These are phyloP conservation scores for Colius striatus DNA, from an alignment of 2,113 vertebrate genomes.

Conservation along the genomic window DNA sequence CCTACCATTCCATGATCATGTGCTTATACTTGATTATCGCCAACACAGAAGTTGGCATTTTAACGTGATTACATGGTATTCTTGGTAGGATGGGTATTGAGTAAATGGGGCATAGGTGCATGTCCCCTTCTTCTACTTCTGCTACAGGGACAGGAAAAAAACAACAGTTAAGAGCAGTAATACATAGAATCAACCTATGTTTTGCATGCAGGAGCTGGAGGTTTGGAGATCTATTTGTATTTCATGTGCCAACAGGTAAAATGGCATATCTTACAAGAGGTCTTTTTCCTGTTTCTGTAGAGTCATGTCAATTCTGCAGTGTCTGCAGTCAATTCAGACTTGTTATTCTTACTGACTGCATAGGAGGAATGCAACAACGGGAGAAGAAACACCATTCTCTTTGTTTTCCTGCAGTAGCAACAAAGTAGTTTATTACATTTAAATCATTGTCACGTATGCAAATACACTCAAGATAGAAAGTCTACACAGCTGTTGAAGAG, in stretches of 20 bases:
- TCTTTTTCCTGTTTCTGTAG: background rate
- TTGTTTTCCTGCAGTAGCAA: background rate
- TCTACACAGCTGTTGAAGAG: background rate
- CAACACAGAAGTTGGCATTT: background rate
- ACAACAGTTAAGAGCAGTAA: background rate
- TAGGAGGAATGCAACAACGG: background rate
- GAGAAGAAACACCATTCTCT: background rate
- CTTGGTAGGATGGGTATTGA: background rate
- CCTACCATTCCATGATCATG: too few species aligned
- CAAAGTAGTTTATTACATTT: background rate
- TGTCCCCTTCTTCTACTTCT: background rate
- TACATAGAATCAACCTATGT: background rate
- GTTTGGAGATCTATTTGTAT: background rate
- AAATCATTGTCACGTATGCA: background rate
- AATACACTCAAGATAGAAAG: background rate
- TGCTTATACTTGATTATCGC: background rate
- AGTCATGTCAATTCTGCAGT: background rate
- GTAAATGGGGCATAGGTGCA: background rate
- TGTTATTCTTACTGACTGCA: background rate
- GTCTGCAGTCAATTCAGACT: background rate
- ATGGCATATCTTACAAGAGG: fast-evolving
- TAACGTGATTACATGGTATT: background rate
- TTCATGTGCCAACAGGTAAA: background rate
- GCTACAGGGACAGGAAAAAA: background rate
- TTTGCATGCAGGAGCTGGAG: background rate